A percentile compares a stretch with the other conserved stretches of the same genome.
phyloP scores from a whole-genome alignment of 2,113 vertebrate genomes.

The Emydocephalus ijimae region DNA sequence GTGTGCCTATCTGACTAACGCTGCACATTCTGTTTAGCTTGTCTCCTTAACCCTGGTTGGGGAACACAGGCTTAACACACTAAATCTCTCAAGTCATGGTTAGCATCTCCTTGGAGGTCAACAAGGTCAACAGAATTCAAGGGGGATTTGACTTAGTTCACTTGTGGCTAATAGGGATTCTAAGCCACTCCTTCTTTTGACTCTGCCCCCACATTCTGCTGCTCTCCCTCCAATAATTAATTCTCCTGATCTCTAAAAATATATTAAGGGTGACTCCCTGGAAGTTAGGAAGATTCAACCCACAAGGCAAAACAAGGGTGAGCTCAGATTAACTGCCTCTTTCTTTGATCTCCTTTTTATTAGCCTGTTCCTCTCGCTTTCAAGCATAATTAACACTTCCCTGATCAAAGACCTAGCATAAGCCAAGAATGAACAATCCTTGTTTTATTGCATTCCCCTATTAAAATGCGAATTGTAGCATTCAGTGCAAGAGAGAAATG shows the following conservation, averaged over 20 bases:
- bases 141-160: too few species aligned
- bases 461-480: not conserved
- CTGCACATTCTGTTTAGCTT: too few species aligned
- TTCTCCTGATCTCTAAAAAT: not conserved
- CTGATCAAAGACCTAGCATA: constrained; percentile 41
- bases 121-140: not conserved
- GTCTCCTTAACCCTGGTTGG: too few species aligned
- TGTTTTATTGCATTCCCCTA: not conserved
- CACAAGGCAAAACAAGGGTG: not conserved
- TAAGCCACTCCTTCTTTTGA: not conserved
- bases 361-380: constrained; percentile 49
- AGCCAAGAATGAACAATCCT: constrained; percentile 26
- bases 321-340: not conserved
- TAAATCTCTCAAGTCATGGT: not conserved
- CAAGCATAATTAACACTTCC: constrained; percentile 58
- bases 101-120: not conserved
- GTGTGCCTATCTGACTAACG: too few species aligned
- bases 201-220: not conserved
- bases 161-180: too few species aligned
- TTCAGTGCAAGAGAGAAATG: not conserved
- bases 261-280: not conserved
- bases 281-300: not conserved
- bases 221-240: not conserved
- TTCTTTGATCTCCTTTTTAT: constrained; percentile 59
- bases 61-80: too few species aligned